Evolutionary conservation across 1,140 invertebrate genomes (phyloP), one percentile per base, ranked within the genome.

Genomic region (Drosophila parvula): DNA sequence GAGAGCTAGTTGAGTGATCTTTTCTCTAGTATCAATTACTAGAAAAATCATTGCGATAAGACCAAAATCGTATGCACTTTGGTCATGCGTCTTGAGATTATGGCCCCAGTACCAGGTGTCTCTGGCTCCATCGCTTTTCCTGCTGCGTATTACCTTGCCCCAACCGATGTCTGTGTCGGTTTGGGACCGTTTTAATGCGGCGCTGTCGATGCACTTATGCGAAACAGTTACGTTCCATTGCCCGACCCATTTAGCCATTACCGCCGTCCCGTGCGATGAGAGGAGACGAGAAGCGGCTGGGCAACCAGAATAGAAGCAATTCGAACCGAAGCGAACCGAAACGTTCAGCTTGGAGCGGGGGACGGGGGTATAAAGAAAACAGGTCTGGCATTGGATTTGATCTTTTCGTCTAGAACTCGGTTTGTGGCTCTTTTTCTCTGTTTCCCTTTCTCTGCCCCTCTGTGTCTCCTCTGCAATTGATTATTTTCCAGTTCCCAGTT

Each of bases 181-280:
- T 14, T 38, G 51, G 67, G 30, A 71, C 70, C 70, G 70, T 74
- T 74, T 74, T 74, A 74, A 74, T 74, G 50, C 44, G 57, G 38
- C 58, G 45, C 68, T 60, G 44, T 78, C 79, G 59, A 84, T 85
- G 81, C 81, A 84, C 55, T 78, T 78, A 85, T 78, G 81, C 81
- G 81, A 81, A 85, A 85, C 81, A 85, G 81, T 85, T 85, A 85
- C 81, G 81, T 81, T 81, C 79, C 78, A 85, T 85, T 85, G 81
- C 74, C 58, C 81, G 79, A 81, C 79, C 79, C 79, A 81, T 76
- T 81, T 81, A 78, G 74, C 67, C 51, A 60, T 59, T n/a, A n/a
- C n/a, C n/a, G 50, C 28, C 27, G 16, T 51, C n/a, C 32, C 45
- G 28, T 18, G 30, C 22, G 32, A 41, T 34, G 56, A 56, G 1